phyloP scores from a whole-genome alignment of 1,140 invertebrate genomes.

The Drosophila murphyi region DNA sequence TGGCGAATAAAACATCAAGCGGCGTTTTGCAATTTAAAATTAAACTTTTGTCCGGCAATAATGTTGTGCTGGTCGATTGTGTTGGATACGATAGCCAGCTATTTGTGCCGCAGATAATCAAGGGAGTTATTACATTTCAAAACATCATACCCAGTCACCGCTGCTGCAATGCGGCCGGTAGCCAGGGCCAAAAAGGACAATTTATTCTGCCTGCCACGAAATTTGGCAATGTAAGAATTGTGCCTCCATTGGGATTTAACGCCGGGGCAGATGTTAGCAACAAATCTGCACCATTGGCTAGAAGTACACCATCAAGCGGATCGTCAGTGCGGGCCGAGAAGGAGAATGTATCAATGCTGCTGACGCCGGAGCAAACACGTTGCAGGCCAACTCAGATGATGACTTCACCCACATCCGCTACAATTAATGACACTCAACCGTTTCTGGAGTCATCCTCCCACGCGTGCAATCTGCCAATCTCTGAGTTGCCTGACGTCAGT shows the following conservation, averaged over 20 bases:
- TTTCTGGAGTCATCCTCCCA: background rate
- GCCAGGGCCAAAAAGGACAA: slow-evolving; percentile 11
- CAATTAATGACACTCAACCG: background rate
- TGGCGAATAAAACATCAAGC: slow-evolving; percentile 23
- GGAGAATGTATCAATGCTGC: slow-evolving; percentile 34
- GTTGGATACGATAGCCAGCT: slow-evolving; percentile 64
- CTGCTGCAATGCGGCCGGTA: slow-evolving; percentile 57
- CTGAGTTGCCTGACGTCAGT: background rate
- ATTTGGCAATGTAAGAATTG: slow-evolving; percentile 6
- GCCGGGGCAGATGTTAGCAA: slow-evolving; percentile 7
- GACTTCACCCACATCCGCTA: background rate
- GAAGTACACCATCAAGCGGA: slow-evolving; percentile 45
- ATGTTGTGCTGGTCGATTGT: slow-evolving; percentile 66
- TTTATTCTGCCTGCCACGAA: slow-evolving; percentile 9
- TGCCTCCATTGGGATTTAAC: slow-evolving; percentile 9
- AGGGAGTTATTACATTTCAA: slow-evolving; percentile 62
- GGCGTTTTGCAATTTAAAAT: slow-evolving; percentile 43
- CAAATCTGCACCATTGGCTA: slow-evolving; percentile 36
- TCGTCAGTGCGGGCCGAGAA: slow-evolving; percentile 8
- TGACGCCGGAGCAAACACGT: slow-evolving; percentile 50
- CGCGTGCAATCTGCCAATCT: background rate
- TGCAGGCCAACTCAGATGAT: background rate
- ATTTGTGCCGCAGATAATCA: slow-evolving; percentile 70
- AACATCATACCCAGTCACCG: slow-evolving; percentile 68
- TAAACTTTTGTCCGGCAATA: slow-evolving; percentile 68